Base-by-base conservation (phyloP, 2,888 invertebrate species). In the Uropetala carovei region DNA sequence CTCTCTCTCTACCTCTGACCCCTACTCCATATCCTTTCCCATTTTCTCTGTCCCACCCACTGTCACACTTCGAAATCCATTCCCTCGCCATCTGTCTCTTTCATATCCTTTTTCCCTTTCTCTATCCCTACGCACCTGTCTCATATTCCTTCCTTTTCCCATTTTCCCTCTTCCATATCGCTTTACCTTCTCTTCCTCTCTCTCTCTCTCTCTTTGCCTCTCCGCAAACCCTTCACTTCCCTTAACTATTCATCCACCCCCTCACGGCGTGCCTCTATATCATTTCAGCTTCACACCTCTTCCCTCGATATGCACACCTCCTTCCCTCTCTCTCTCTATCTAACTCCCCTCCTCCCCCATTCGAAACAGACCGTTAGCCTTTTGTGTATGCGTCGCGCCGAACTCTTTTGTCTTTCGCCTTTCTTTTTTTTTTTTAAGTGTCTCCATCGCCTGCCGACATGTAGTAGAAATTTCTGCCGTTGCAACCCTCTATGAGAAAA, bases 311-410 rank as follows among this genome's bases (percentile, higher is more conserved):
- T 68, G 68, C 22, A 68, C 68, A 64, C 68, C n/a, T 68, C 22
- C 68, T 0, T 22, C 18, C 64, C 64, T 64, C 64, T 16, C n/a
- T n/a, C n/a, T n/a, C 18, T 9, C 60, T 18, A 18, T n/a, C 16
- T 64, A 64, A 16, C n/a, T n/a, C n/a, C n/a, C n/a, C n/a, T 16
- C 64, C 16, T 18, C 9, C 68, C 14, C 16, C 68, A 13, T 68
- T 68, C 68, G 68, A 68, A 68, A 68, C 68, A 68, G 18, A n/a
- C 68, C 68, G 18, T 68, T 68, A 11, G 64, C 64, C 64, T 64
- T 64, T 64, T 68, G 68, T n/a, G 68, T 64, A 18, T 68, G 68
- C 7, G 68, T 68, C 68, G 68, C 16, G n/a, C 16, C 64, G 64
- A 68, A 68, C 18, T 18, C 68, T 68, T 43, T 68, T 68, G 68